Base-by-base conservation (phyloP, 2,888 invertebrate species). In the Pharmacophagus antenor region DNA sequence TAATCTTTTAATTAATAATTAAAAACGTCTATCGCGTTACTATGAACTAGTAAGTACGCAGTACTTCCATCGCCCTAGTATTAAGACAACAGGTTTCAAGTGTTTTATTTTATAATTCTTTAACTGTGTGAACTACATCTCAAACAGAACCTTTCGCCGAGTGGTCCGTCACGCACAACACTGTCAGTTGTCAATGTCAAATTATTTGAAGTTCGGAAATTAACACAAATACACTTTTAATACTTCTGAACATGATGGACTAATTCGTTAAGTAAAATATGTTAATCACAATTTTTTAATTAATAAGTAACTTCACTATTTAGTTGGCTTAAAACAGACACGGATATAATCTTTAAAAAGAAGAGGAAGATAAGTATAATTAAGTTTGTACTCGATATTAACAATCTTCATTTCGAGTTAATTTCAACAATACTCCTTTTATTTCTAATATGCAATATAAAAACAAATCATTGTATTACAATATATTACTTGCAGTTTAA, bases 101-200 rank as follows among this genome's bases (percentile, higher is more conserved):
- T 1, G 15, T 37, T 37, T 31, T 37, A 37, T n/a, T n/a, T 37
- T n/a, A 37, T 37, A n/a, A 37, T 4, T 37, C 2, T 4, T 37
- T 37, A 37, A 15, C 37, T 10, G 7, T 18, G 18, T 18, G 7
- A 44, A 44, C 21, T 22, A 15, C 15, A 47, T 47, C 47, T 22
- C 47, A 47, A 47, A 47, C 47, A 47, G n/a, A 18, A 4, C 8
- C 8, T 25, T n/a, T n/a, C 7, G 15, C 7, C 2, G 8, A 23
- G 23, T 48, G 7, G 25, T 42, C 25, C 44, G 46, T 52, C 54
- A 54, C 18, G 12, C 10, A 20, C 12, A 18, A 22, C 27, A 54
- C 54, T 54, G 54, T 25, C 54, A 54, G n/a, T 17, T 46, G 23
- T 46, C 18, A 25, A 54, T 27, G 42, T 44, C 42, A 44, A 18